Conservation (phyloP, 2,888 invertebrate genomes). For the Oxystoma pomonae region DNA sequence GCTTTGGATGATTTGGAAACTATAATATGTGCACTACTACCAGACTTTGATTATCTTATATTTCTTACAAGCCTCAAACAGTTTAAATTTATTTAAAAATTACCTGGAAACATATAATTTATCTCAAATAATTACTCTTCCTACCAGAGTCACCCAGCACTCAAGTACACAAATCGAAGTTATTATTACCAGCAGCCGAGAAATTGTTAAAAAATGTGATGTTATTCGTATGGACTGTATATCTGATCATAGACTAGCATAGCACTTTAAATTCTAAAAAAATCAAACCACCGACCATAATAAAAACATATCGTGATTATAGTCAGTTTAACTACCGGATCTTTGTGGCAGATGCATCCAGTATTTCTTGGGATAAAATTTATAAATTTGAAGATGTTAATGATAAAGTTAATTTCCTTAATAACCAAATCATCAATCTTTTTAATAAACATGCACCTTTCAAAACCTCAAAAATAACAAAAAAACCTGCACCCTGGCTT, state of each 20-base stretch:
- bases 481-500: neutral
- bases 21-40: neutral
- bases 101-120: neutral
- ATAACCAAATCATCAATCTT: neutral
- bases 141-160: neutral
- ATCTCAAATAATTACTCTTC: neutral
- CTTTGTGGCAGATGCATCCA: neutral
- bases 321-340: neutral
- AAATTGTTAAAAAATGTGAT: neutral
- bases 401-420: neutral
- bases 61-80: neutral
- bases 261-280: neutral
- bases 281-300: neutral
- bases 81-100: neutral
- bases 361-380: neutral
- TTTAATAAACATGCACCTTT: neutral
- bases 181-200: neutral
- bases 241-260: neutral
- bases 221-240: neutral
- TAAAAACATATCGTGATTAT: neutral
- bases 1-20: slow-evolving; percentile 2
- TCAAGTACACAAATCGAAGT: neutral
- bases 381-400: neutral
- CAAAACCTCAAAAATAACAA: neutral
- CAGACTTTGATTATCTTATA: neutral